A percentile compares a stretch with the other conserved stretches of the same genome.
These are phyloP conservation scores for Pipra filicauda DNA, from an alignment of 2,113 vertebrate genomes.

Conservation along the genomic window DNA sequence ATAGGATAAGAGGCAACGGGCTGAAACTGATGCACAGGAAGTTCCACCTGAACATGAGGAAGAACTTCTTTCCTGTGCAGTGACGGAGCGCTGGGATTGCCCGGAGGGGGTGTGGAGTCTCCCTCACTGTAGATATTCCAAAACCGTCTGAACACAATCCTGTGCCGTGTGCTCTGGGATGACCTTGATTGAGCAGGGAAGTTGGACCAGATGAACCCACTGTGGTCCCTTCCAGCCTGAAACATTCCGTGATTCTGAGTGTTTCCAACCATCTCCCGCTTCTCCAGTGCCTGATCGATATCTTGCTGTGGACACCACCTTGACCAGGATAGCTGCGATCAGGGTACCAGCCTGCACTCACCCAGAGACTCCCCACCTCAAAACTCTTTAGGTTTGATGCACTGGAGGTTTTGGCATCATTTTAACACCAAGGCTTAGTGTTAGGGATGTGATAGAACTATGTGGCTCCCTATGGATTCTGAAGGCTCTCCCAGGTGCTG, in stretches of 20 bases:
- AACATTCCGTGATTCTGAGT: neutral
- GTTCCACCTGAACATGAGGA: neutral
- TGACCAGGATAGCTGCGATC: neutral
- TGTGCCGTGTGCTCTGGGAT: neutral
- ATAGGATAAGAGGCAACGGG: neutral
- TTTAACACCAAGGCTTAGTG: neutral
- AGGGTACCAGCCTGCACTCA: neutral
- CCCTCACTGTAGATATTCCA: neutral
- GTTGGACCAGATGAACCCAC: neutral
- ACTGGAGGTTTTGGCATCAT: neutral
- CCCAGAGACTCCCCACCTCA: no score
- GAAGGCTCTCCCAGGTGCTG: neutral
- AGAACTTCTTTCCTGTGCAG: neutral
- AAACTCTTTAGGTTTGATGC: neutral
- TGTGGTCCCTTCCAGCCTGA: neutral
- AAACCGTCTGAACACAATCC: neutral
- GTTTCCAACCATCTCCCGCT: neutral
- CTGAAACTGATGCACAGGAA: neutral
- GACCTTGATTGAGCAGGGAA: neutral
- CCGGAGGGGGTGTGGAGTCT: neutral
- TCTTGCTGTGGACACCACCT: neutral
- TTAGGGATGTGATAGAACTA: neutral
- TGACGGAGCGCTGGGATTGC: neutral
- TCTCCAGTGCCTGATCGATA: fast-evolving
- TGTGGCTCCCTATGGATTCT: neutral